Conservation (phyloP, 2,113 vertebrate genomes). For the Toxotes jaculatrix region DNA sequence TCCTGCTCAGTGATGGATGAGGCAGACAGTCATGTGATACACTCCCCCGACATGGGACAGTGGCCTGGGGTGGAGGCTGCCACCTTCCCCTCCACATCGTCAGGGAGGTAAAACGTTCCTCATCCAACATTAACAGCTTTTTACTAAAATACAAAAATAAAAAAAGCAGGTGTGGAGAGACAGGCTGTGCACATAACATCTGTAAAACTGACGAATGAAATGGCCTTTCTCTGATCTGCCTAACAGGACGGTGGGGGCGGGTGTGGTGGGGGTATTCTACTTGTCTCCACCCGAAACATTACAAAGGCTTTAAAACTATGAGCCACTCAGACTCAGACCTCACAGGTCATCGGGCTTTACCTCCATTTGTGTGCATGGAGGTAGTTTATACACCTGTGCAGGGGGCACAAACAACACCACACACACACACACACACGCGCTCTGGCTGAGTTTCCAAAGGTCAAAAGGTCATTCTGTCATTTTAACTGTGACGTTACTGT, state of each 20-base stretch:
- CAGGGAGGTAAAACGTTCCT: neutral
- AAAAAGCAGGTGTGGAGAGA: too few relatives aligned
- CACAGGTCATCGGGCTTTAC: neutral
- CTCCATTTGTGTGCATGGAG: neutral
- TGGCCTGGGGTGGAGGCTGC: slow-evolving; percentile 41
- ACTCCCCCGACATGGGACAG: slow-evolving; percentile 23
- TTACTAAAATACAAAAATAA: too few relatives aligned
- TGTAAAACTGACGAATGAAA: too few relatives aligned
- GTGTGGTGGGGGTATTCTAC: too few relatives aligned
- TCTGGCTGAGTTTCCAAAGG: too few relatives aligned
- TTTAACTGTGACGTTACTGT: too few relatives aligned
- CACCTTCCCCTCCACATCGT: slow-evolving; percentile 3
- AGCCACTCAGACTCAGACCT: slow-evolving; percentile 24
- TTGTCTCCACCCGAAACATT: too few relatives aligned
- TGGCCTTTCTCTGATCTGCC: too few relatives aligned
- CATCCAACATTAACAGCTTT: neutral
- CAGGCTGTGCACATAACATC: too few relatives aligned
- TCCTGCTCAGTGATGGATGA: slow-evolving; percentile 43
- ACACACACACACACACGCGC: too few relatives aligned
- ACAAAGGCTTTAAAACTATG: slow-evolving; percentile 14
- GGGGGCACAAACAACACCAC: neutral
- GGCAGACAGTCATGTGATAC: slow-evolving; percentile 34
- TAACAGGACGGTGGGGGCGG: too few relatives aligned
- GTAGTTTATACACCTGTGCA: slow-evolving; percentile 79
- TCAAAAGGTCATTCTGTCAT: too few relatives aligned